Base-by-base conservation (phyloP, 2,888 invertebrate species). In the Protodeltote pygarga region DNA sequence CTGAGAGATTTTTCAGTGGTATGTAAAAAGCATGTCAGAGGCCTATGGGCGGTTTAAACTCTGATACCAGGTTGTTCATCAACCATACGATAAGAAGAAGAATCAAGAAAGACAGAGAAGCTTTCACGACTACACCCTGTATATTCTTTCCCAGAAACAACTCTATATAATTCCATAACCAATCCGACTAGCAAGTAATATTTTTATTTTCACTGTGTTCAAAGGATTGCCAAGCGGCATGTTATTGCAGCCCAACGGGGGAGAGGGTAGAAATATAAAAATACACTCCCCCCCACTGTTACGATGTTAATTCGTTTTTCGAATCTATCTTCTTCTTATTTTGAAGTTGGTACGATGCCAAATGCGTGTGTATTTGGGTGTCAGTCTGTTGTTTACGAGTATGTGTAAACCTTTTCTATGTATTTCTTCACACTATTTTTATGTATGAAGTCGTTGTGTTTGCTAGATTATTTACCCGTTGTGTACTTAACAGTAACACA, bases 161-260 rank as follows among this genome's bases (percentile, higher is more conserved):
- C 50, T 70, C 66, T 53, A 49, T 52, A 64, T 6, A 65, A 8
- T 46, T 77, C 51, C 42, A 17, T 64, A 75, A 73, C 72, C 72
- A 71, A 68, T 69, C 65, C 49, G 52, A 69, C 66, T 50, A 60
- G 73, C 71, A 45, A 42, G 66, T 72, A 74, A 79, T 79, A 81
- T 81, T 79, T 83, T 79, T 80, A 80, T 83, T 79, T 76, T 64
- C 58, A 73, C 71, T 70, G 73, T 73, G 71, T 71, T 73, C 75
- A 72, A 73, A 74, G 72, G 73, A 72, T 78, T 83, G 83, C 82
- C 83, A 83, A 82, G 72, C 74, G 65, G 72, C 67, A 65, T 80
- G 81, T 82, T 83, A 81, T 83, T 78, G 77, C 77, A 74, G 44
- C 57, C 60, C 65, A 65, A 54, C 66, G 54, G 62, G 65, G 68